Base-by-base conservation (phyloP, 2,113 vertebrate species). In the Polypterus bichir region DNA sequence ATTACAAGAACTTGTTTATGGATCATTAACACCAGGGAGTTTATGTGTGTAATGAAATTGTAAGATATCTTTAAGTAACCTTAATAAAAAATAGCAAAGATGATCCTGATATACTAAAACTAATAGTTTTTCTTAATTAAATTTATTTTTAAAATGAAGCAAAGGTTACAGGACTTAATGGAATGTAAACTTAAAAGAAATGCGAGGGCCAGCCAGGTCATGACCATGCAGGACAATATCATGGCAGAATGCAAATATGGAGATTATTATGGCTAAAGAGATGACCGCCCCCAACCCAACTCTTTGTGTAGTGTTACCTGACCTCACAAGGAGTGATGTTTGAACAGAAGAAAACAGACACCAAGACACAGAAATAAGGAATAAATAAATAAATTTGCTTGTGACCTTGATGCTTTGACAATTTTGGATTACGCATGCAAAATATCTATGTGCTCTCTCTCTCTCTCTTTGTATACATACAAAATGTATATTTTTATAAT, bases 391-490 rank as follows among this genome's bases (percentile, higher is more conserved):
- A 80, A 70, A 70, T 78, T 63, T 72, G 63, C 72, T 77, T 70
- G 64, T 73, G 78, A 84, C 71, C 79, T 81, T 57, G 66, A 79
- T 73, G 76, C 78, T 85, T 84, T 86, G 83, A 88, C 84, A 88
- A 83, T 85, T 86, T 86, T 86, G 84, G 82, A 82, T 87, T 78
- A 71, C 72, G 81, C 86, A 86, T 81, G 83, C 82, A 81, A 79
- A 80, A 83, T 65, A 78, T 74, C 80, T 67, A 81, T 27, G 27
- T 27, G 27, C 27, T 27, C 27, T 27, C 27, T 27, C 27, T n/a
- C n/a, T 27, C 27, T 27, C 27, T 27, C 27, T 27, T 27, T 27
- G 27, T 27, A 27, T 27, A 27, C 27, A 27, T 27, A 27, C 27
- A 27, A 27, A 27, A 27, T 27, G 27, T 27, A 27, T 27, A 27